These are phyloP conservation scores for Isaurus tuberculatus DNA, from an alignment of 92 coral and sea anemone genomes.

Conservation along the genomic window DNA sequence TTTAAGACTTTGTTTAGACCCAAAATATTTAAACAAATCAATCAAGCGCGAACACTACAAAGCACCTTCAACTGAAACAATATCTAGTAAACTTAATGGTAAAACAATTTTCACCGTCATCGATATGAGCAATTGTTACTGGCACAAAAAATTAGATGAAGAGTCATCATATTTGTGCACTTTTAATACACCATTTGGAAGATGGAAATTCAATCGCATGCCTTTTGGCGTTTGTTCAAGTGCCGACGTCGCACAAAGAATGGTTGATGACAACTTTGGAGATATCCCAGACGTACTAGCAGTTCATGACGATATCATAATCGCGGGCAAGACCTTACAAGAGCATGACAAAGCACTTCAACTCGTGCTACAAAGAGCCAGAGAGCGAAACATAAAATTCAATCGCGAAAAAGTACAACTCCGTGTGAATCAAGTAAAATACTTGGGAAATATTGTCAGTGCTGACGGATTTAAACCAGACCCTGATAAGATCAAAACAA, in stretches of 20 bases:
- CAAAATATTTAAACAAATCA: slow-evolving; percentile 55
- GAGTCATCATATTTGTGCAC: not conserved
- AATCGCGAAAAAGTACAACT: not conserved
- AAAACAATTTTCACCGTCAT: slow-evolving; percentile 55
- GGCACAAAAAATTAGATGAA: slow-evolving; percentile 61
- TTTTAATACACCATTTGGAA: not conserved
- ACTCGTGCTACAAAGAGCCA: not conserved
- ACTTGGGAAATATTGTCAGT: slow-evolving; percentile 1
- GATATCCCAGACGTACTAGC: not conserved
- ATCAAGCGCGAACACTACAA: slow-evolving; percentile 48
- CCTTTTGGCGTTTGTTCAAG: not conserved
- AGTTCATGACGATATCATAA: not conserved
- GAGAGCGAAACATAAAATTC: not conserved
- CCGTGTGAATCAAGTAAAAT: not conserved
- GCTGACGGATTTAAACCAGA: no score
- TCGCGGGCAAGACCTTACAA: not conserved
- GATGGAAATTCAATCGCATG: not conserved
- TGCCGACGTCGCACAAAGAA: not conserved
- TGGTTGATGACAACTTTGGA: not conserved
- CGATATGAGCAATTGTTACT: slow-evolving; percentile 57
- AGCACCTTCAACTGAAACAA: slow-evolving; percentile 57
- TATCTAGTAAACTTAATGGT: slow-evolving; percentile 50
- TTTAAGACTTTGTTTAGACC: slow-evolving; percentile 65
- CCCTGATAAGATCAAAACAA: no score
- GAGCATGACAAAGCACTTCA: not conserved